Evolutionary conservation across 1,140 invertebrate genomes (phyloP), one percentile per base, ranked within the genome.

Genomic region (Hycleus phaleratus): DNA sequence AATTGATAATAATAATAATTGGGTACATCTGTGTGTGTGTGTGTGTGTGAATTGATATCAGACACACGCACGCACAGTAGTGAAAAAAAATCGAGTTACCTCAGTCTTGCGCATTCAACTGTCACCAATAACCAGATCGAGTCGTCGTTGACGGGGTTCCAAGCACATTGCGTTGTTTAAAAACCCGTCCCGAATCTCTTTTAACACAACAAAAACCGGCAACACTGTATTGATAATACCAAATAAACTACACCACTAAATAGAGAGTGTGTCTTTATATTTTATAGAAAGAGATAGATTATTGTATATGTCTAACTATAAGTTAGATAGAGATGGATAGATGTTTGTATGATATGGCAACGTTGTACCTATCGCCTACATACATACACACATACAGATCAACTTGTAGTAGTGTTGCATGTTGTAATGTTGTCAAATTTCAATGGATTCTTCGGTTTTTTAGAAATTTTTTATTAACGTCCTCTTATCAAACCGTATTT

Each of bases 41-140:
- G 18, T 18, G 18, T 18, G 18, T 18, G 18, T 18, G 18, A 18
- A 18, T 18, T 18, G 18, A 18, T 18, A 18, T 18, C 18, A 18
- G 18, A 18, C 18, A 18, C 18, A 18, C 18, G 18, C 18, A 18
- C 18, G 61, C 67, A 67, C 61, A 62, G 64, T 66, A 60, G 63
- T 63, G 65, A 67, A 68, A 42, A 42, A 68, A 68, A 68, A 62
- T 65, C 63, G 66, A 63, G 63, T 69, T 70, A 70, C 68, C 68
- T 70, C 58, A 50, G 63, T 59, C 60, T 68, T 68, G 65, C 64
- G 68, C 68, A 65, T 66, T 64, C 62, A 62, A 67, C 63, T 65
- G 64, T 70, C 68, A 68, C 64, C 48, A 54, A 39, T 57, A 39
- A 32, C 32, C 32, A 24, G 39, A 50, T 44, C 32, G 62, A 59